phyloP scores from a whole-genome alignment of 2,797 vertebrate species.

The Cryptoprocta ferox region DNA sequence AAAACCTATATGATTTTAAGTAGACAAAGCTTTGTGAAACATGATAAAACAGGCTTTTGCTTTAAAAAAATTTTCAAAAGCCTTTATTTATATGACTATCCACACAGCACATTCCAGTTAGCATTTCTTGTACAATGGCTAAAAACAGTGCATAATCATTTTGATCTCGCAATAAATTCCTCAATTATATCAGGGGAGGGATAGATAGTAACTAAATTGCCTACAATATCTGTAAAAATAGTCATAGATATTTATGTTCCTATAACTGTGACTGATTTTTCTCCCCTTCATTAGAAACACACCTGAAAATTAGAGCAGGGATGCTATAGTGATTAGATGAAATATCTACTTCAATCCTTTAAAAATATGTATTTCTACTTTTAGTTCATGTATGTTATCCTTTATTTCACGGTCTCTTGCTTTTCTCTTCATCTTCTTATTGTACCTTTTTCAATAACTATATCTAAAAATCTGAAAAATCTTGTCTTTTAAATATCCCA shows the following conservation, averaged over 20 bases:
- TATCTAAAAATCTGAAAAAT: neutral
- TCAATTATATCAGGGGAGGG: conserved; percentile 75
- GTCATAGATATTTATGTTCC: conserved; percentile 67
- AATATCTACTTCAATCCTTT: neutral
- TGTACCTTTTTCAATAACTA: neutral
- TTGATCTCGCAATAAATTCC: conserved; percentile 77
- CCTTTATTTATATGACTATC: conserved; percentile 84
- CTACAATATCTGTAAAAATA: conserved; percentile 74
- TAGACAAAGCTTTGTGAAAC: conserved; percentile 40
- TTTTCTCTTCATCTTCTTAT: neutral
- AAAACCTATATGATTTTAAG: conserved; percentile 33
- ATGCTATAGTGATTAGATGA: conserved; percentile 22
- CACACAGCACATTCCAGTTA: conserved; percentile 90
- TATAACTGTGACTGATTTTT: neutral
- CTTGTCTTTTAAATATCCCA: conserved; percentile 23
- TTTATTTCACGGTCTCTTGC: conserved; percentile 27
- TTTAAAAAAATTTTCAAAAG: conserved; percentile 85
- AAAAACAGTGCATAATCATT: conserved; percentile 90
- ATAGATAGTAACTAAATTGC: conserved; percentile 77
- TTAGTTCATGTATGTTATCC: neutral
- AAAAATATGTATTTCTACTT: neutral
- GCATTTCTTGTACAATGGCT: conserved; percentile 88
- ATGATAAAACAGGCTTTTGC: neutral
- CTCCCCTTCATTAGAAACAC: conserved; percentile 76
- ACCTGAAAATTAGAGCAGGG: conserved; percentile 75